Conservation (phyloP, 2,113 vertebrate genomes). For the Rana temporaria region DNA sequence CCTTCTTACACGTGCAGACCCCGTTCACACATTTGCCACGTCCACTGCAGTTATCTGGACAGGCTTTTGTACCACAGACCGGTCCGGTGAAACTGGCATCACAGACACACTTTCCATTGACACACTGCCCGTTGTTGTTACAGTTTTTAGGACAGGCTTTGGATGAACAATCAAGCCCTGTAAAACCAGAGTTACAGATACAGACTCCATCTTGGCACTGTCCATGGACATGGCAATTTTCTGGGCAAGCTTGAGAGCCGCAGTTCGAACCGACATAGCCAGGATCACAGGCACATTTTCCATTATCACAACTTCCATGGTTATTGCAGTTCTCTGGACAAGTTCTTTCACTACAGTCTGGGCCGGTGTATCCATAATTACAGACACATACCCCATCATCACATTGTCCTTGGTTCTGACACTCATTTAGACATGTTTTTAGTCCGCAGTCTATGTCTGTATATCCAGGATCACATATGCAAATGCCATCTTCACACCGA, state of each 20-base stretch:
- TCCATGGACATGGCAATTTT: constrained; percentile 72
- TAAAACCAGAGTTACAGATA: constrained; percentile 78
- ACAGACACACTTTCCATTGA: constrained; percentile 85
- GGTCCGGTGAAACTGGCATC: constrained; percentile 75
- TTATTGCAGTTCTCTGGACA: constrained; percentile 80
- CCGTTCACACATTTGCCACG: constrained; percentile 84
- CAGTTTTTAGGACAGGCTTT: constrained; percentile 86
- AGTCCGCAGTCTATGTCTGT: constrained; percentile 76
- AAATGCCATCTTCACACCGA: constrained; percentile 81
- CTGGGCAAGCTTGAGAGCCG: constrained; percentile 75
- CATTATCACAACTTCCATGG: constrained; percentile 72
- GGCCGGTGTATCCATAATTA: constrained; percentile 82
- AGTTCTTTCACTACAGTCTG: constrained; percentile 78
- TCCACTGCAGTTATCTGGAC: constrained; percentile 79
- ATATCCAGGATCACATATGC: constrained; percentile 85
- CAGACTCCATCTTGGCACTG: constrained; percentile 81
- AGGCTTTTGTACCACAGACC: constrained; percentile 81
- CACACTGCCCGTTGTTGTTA: constrained; percentile 77
- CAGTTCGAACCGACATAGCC: constrained; percentile 86
- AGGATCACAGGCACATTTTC: constrained; percentile 79
- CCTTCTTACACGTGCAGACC: constrained; percentile 82
- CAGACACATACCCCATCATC: constrained; percentile 82
- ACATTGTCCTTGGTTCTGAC: constrained; percentile 79
- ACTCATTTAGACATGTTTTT: constrained; percentile 79
- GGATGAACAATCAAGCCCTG: constrained; percentile 78